Percentiles rank a stretch among this genome's conserved stretches.
phyloP scores from a whole-genome alignment of 2,113 vertebrate genomes.

The Anoura caudifer region DNA sequence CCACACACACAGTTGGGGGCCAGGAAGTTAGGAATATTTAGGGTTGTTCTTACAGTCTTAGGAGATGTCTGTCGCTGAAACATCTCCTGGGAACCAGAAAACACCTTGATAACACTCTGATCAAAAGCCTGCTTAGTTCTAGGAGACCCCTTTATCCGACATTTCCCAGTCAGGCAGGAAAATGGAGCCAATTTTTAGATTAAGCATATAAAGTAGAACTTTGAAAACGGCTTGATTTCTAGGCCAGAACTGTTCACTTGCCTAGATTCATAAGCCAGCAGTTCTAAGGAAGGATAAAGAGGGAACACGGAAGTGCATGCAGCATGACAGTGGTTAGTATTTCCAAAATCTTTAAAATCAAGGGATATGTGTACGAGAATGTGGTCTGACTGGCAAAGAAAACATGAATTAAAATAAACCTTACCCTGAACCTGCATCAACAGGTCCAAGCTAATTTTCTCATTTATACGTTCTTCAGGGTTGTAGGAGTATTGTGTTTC shows the following conservation, averaged over 20 bases:
- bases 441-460: background rate
- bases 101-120: background rate
- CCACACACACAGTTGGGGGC: no score
- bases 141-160: background rate
- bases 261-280: background rate
- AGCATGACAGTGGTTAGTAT: background rate
- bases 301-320: background rate
- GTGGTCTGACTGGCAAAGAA: background rate
- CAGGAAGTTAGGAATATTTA: background rate
- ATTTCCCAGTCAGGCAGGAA: background rate
- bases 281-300: background rate
- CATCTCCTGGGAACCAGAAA: background rate
- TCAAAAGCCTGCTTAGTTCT: background rate
- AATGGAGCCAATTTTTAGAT: background rate
- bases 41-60: background rate
- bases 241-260: background rate
- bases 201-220: background rate
- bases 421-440: background rate
- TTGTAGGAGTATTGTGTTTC: background rate
- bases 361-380: background rate
- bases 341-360: slow-evolving; percentile 41
- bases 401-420: background rate
- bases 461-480: background rate
- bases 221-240: background rate
- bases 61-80: background rate